Percentiles rank a stretch among this genome's conserved stretches.
Conservation (phyloP, 2,797 vertebrate species). For the Poeciliopsis presidionis region DNA sequence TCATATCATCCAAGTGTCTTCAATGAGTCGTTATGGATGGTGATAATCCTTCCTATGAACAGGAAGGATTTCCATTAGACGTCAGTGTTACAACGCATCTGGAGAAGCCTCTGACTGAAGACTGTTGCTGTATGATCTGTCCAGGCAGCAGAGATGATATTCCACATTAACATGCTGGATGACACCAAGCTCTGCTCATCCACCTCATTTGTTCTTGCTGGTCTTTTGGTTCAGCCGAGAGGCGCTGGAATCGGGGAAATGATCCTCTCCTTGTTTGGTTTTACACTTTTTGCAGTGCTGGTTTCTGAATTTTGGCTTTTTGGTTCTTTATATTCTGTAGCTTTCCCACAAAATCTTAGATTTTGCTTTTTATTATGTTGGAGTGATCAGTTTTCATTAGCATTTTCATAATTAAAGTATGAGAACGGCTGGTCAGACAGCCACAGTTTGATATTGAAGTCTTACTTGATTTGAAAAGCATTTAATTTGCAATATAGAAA, state of each 20-base stretch:
- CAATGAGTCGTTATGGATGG: too few species aligned
- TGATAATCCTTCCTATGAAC: too few species aligned
- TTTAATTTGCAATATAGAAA: background rate
- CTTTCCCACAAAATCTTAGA: background rate
- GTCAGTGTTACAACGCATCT: too few species aligned
- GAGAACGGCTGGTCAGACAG: background rate
- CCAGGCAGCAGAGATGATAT: too few species aligned
- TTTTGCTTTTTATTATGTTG: background rate
- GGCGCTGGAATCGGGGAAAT: background rate
- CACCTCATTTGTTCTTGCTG: too few species aligned
- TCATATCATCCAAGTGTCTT: background rate
- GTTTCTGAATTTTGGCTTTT: background rate
- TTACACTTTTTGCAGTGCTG: background rate
- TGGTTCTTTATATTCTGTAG: background rate
- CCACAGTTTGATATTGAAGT: background rate
- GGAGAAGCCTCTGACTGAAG: too few species aligned
- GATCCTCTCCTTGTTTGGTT: background rate
- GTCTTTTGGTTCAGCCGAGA: too few species aligned
- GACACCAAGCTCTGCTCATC: too few species aligned
- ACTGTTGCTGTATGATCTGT: too few species aligned
- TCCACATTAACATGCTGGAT: too few species aligned
- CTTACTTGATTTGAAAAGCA: background rate
- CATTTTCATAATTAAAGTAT: background rate
- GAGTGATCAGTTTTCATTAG: background rate
- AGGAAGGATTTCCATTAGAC: too few species aligned